Conservation (phyloP, 2,113 vertebrate genomes). For the Ailurus styani region DNA sequence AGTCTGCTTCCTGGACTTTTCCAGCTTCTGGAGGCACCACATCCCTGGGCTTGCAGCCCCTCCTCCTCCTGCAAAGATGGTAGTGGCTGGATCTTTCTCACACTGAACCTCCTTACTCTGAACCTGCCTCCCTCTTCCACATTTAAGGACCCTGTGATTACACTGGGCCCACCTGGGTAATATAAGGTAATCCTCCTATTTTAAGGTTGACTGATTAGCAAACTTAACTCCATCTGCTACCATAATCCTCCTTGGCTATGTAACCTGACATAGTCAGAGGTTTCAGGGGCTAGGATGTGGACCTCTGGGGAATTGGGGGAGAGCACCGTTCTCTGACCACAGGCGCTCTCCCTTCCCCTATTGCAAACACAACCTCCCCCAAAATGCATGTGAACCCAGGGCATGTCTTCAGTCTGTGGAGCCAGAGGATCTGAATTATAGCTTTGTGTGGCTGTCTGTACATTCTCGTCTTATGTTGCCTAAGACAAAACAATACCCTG, state of each 20-base stretch:
- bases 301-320: accelerated
- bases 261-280: no score
- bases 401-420: neutral
- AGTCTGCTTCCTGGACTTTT: neutral
- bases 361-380: neutral
- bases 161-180: no score
- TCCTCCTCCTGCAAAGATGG: neutral
- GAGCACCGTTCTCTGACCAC: accelerated
- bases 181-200: neutral
- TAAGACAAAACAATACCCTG: no score
- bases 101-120: accelerated
- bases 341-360: neutral
- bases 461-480: neutral
- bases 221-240: neutral
- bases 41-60: no score
- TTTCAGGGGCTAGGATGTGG: neutral
- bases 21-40: neutral
- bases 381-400: neutral
- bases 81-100: neutral
- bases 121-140: neutral
- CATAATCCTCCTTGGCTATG: neutral
- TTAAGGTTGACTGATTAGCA: neutral
- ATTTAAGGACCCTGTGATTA: neutral
- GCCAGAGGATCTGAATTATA: neutral
- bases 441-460: neutral